These are phyloP conservation scores for Troides aeacus DNA, from an alignment of 2,888 invertebrate species.

Conservation along the genomic window DNA sequence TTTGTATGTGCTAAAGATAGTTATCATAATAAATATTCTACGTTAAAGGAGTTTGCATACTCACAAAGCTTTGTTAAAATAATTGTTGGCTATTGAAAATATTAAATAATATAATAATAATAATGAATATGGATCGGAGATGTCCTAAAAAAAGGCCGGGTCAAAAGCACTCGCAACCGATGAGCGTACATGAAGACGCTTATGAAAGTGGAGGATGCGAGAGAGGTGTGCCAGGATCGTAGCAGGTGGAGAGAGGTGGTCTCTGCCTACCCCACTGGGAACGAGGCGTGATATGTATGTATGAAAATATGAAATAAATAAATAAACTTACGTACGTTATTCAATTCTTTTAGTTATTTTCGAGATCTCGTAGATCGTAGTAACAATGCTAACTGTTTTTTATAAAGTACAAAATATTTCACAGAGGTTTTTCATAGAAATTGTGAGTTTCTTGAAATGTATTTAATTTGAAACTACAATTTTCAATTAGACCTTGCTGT, in stretches of 20 bases:
- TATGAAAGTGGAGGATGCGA: too few species aligned
- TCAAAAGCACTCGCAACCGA: too few species aligned
- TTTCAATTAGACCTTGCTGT: constrained; percentile 10
- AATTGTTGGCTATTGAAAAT: constrained; percentile 17
- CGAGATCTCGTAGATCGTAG: not conserved
- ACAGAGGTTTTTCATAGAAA: not conserved
- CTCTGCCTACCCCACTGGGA: too few species aligned
- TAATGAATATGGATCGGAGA: too few species aligned
- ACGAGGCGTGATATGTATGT: too few species aligned
- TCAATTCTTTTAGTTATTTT: not conserved
- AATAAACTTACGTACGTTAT: constrained; percentile 4
- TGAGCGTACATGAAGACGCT: too few species aligned
- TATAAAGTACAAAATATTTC: not conserved
- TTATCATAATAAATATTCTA: constrained; percentile 26
- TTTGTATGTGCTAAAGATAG: constrained; percentile 19
- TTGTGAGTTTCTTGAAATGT: not conserved
- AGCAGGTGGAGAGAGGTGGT: too few species aligned
- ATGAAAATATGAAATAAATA: constrained; percentile 5
- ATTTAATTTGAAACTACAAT: constrained; percentile 9
- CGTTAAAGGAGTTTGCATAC: constrained; percentile 16
- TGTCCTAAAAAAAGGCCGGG: too few species aligned
- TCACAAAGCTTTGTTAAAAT: constrained; percentile 21
- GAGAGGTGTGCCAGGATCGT: too few species aligned
- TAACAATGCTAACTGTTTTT: not conserved
- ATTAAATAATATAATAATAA: not conserved